Evolutionary conservation across 2,888 invertebrate species (phyloP).

Genomic region (Tiphia femorata): DNA sequence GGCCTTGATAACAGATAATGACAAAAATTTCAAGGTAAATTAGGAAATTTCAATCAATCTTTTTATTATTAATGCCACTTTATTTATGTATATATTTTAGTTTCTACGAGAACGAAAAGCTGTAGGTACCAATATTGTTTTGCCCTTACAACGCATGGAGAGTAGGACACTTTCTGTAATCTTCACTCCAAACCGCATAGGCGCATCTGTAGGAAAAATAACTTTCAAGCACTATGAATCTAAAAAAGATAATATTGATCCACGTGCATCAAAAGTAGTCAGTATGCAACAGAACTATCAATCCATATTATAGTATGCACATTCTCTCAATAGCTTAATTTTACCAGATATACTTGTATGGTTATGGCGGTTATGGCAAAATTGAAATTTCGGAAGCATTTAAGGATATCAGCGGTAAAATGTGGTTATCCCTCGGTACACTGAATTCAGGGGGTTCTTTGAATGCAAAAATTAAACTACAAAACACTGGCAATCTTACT

Average conservation of each 20-base stretch:
- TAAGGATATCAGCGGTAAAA: slow-evolving; percentile 72
- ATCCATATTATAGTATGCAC: background rate
- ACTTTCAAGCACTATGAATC: slow-evolving; percentile 70
- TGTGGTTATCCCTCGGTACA: slow-evolving; percentile 74
- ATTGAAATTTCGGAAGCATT: slow-evolving; percentile 70
- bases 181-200: slow-evolving; percentile 72
- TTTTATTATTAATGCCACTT: background rate
- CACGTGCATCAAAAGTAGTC: slow-evolving; percentile 36
- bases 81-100: slow-evolving; percentile 37
- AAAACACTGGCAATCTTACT: slow-evolving; percentile 73
- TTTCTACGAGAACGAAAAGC: slow-evolving; percentile 58
- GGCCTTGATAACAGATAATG: slow-evolving; percentile 66
- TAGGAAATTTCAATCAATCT: slow-evolving; percentile 15
- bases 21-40: slow-evolving; percentile 65
- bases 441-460: slow-evolving; percentile 69
- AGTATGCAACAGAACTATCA: no score
- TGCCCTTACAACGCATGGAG: slow-evolving; percentile 73
- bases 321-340: slow-evolving; percentile 3
- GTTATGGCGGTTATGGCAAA: slow-evolving; percentile 74
- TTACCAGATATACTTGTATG: slow-evolving; percentile 70
- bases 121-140: slow-evolving; percentile 54
- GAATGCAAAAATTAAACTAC: slow-evolving; percentile 70
- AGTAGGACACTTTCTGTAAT: slow-evolving; percentile 71
- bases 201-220: slow-evolving; percentile 72
- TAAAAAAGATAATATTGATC: slow-evolving; percentile 35